Percentiles rank a stretch among this genome's conserved stretches.
Evolutionary conservation across 2,113 vertebrate genomes (phyloP).

Genomic region (Etheostoma spectabile): DNA sequence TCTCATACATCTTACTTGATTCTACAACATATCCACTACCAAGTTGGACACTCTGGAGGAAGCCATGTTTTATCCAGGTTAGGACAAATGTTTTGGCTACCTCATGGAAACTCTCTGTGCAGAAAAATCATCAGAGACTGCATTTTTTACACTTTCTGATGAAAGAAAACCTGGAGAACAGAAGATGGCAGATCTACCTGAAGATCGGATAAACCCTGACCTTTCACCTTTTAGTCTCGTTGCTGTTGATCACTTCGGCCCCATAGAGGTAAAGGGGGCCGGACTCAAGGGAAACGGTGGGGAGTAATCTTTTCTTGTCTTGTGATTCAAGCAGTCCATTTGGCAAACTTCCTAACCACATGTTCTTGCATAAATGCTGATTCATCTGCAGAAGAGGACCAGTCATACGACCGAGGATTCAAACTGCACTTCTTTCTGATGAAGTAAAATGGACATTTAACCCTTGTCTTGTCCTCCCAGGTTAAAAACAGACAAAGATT

Average conservation of each 20-base stretch:
- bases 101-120: background rate
- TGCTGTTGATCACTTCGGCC: background rate
- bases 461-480: no score
- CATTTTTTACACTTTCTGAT: background rate
- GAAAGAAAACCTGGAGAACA: background rate
- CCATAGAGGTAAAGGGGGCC: background rate
- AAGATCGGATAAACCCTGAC: background rate
- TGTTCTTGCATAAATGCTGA: background rate
- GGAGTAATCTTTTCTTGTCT: background rate
- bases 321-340: background rate
- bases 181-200: background rate
- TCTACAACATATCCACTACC: background rate
- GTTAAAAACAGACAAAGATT: no score
- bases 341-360: conserved; percentile 1
- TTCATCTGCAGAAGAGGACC: no score
- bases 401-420: no score
- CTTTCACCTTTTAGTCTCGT: background rate
- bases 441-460: no score
- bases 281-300: background rate
- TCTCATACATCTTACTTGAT: background rate
- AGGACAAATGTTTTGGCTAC: background rate
- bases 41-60: no score
- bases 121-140: background rate
- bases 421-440: no score
- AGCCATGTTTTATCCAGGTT: no score